Base-by-base conservation (phyloP, 2,797 vertebrate species). In the Coendou prehensilis region DNA sequence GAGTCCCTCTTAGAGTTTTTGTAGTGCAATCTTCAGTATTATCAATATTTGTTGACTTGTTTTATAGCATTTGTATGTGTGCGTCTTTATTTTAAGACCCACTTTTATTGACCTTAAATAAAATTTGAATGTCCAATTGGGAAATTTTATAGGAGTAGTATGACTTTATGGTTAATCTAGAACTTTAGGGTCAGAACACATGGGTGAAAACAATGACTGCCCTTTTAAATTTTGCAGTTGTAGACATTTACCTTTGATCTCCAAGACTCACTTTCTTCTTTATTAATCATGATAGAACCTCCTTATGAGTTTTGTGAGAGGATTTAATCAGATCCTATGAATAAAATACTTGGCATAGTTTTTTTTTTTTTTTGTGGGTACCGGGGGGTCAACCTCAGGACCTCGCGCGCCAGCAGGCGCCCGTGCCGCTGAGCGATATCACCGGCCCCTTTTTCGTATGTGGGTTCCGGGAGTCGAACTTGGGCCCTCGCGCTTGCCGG, bases 151-250 rank as follows among this genome's bases (percentile, higher is more conserved):
- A 78, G 73, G 83, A 59, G 15, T 52, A 45, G 3, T 50, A 63
- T 87, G 33, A 80, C 33, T 90, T 84, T 17, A 41, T 88, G 64
- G 30, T 50, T 89, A 73, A 56, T 57, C 5, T 37, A 73, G 17
- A 45, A 73, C 52, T 67, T 78, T n/a, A 33, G 11, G 7, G 5
- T 75, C 61, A 87, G 47, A 91, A 41, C 57, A 89, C 1, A 3
- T 15, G 23, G 1, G 8, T 54, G 3, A 57, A 79, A 85, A 61
- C 15, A 33, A 50, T 59, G 41, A 93, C 33, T 89, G 41, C 63
- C 5, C 56, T 96, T 0, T 93, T 64, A 59, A 69, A 86, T 75
- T 96, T 28, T 91, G 14, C 63, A 87, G 97, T 93, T 75, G 93
- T 96, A 61, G 75, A 13, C 30, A 88, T 78, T 97, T 0, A 0